These are phyloP conservation scores for Vombatus ursinus DNA, from an alignment of 2,113 vertebrate genomes.

Conservation along the genomic window DNA sequence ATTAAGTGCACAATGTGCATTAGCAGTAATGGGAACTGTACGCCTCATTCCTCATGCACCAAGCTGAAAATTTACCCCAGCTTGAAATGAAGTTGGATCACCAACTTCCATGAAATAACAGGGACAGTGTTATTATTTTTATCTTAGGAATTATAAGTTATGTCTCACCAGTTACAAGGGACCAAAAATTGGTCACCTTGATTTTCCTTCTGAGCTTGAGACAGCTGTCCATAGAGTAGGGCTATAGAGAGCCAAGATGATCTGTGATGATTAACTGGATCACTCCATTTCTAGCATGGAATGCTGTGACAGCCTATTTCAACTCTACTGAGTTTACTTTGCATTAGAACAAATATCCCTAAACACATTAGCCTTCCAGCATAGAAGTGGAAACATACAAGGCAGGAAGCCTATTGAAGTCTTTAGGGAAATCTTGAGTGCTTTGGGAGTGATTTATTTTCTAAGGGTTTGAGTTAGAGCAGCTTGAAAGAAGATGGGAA, in stretches of 20 bases:
- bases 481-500: constrained; percentile 78
- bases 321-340: constrained; percentile 74
- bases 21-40: constrained; percentile 40
- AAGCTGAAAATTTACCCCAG: constrained; percentile 26
- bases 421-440: constrained; percentile 84
- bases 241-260: constrained; percentile 13
- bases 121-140: constrained; percentile 32
- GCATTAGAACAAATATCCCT: constrained; percentile 81
- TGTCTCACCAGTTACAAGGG: constrained; percentile 40
- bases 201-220: constrained; percentile 42
- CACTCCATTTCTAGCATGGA: neutral
- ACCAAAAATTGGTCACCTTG: constrained; percentile 44
- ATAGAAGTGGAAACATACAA: constrained; percentile 76
- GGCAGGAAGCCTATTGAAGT: constrained; percentile 80
- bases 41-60: constrained; percentile 34
- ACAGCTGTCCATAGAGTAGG: constrained; percentile 49
- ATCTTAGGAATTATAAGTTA: constrained; percentile 20
- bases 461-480: constrained; percentile 79
- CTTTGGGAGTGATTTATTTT: constrained; percentile 85
- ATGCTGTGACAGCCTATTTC: constrained; percentile 65
- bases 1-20: constrained; percentile 44
- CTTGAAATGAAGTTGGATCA: constrained; percentile 45
- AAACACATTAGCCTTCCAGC: constrained; percentile 81
- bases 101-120: constrained; percentile 37
- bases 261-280: constrained; percentile 6